phyloP scores from a whole-genome alignment of 2,113 vertebrate species.

The Octodon degus region DNA sequence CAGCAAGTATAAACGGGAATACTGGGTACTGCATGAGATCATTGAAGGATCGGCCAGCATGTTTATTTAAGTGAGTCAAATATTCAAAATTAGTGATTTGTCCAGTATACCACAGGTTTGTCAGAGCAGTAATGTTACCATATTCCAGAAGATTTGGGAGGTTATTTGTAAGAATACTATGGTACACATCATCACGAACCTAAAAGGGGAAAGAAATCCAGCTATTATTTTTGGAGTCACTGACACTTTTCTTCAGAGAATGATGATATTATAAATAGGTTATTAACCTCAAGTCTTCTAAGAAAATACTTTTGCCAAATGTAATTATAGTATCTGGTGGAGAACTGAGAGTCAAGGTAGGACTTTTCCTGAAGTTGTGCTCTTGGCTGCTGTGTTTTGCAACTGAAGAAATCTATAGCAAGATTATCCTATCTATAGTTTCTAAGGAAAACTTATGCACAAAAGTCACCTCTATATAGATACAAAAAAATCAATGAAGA shows the following conservation, averaged over 20 bases:
- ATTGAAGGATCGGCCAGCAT: conserved; percentile 97
- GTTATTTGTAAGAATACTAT: conserved; percentile 96
- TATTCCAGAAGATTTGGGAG: conserved; percentile 98
- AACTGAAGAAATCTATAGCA: background rate
- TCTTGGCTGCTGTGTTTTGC: background rate
- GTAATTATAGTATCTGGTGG: background rate
- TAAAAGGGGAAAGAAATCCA: conserved; percentile 73
- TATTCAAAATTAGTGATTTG: conserved; percentile 99
- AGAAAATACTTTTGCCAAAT: background rate
- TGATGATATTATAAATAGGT: background rate
- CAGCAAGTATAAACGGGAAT: conserved; percentile 97
- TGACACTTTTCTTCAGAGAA: conserved; percentile 26
- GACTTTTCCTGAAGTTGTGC: background rate
- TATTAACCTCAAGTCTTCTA: background rate
- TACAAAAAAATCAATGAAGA: background rate
- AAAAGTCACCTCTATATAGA: conserved; percentile 7
- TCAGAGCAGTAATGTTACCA: conserved; percentile 97
- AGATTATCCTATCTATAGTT: background rate
- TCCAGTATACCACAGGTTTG: conserved; percentile 96
- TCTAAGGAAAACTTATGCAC: background rate
- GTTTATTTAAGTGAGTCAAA: conserved; percentile 98
- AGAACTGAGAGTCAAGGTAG: background rate
- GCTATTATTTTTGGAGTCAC: background rate
- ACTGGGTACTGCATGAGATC: conserved; percentile 99
- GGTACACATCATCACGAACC: conserved; percentile 98